A percentile compares a stretch with the other conserved stretches of the same genome.
Evolutionary conservation across 1,140 invertebrate species (phyloP).

Genomic region (Psix sp.): DNA sequence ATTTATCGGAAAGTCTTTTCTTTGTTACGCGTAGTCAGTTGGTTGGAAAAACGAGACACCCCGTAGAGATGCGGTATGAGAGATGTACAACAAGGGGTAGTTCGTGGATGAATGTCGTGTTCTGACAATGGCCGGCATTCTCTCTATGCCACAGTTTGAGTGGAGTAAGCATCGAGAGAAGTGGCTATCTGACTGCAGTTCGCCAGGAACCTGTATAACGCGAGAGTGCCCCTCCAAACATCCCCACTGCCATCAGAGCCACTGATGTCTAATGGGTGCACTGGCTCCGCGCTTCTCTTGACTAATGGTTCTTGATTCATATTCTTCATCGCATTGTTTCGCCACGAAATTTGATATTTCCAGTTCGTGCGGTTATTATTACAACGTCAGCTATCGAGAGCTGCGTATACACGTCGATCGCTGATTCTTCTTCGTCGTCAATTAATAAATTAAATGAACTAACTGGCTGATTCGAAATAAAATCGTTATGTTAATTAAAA

Average conservation of each 20-base stretch:
- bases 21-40: constrained; percentile 50
- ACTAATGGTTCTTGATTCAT: constrained; percentile 56
- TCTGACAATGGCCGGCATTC: constrained; percentile 66
- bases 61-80: constrained; percentile 56
- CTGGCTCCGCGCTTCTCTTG: constrained; percentile 53
- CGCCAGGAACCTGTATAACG: constrained; percentile 62
- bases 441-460: too few species aligned
- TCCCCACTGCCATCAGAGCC: constrained; percentile 51
- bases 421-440: too few species aligned
- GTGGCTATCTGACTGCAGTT: constrained; percentile 62
- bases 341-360: constrained; percentile 54
- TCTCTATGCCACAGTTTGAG: constrained; percentile 56
- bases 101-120: constrained; percentile 65
- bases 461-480: too few species aligned
- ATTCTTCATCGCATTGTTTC: constrained; percentile 48
- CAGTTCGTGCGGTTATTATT: constrained; percentile 27
- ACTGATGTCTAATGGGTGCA: constrained; percentile 65
- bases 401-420: constrained; percentile 11
- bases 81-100: constrained; percentile 59
- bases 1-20: constrained; percentile 54
- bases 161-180: constrained; percentile 63
- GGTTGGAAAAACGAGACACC: constrained; percentile 60
- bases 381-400: constrained; percentile 43
- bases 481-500: constrained; percentile 29
- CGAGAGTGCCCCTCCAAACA: constrained; percentile 46